phyloP scores from a whole-genome alignment of 2,888 invertebrate genomes.

The Lydus trimaculatus region DNA sequence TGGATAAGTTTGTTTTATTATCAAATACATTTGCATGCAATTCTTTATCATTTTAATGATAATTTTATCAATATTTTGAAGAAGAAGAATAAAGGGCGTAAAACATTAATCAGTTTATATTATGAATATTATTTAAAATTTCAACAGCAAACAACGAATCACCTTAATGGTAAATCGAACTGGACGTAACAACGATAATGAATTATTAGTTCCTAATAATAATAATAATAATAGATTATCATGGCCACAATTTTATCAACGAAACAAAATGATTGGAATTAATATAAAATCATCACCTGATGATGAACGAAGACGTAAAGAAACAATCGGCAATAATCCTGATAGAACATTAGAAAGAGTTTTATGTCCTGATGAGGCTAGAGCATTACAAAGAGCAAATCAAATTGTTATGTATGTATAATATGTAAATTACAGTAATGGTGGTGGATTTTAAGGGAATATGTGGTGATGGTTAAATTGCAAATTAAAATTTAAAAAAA shows the following conservation, averaged over 20 bases:
- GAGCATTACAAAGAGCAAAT: slow-evolving; percentile 85
- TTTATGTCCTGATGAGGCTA: slow-evolving; percentile 75
- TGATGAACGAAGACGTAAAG: slow-evolving; percentile 60
- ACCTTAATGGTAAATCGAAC: slow-evolving; percentile 52
- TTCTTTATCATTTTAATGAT: slow-evolving; percentile 21
- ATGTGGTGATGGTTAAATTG: background rate
- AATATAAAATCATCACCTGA: slow-evolving; percentile 46
- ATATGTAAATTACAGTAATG: slow-evolving; percentile 13
- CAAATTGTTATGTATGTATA: slow-evolving; percentile 85
- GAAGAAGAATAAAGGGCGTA: background rate
- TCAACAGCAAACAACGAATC: slow-evolving; percentile 59
- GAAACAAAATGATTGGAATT: slow-evolving; percentile 40
- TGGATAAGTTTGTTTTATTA: slow-evolving; percentile 10
- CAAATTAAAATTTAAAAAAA: too few relatives aligned
- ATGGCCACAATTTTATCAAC: slow-evolving; percentile 65
- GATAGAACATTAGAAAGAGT: slow-evolving; percentile 66
- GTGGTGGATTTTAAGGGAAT: slow-evolving; percentile 18
- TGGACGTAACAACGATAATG: slow-evolving; percentile 61
- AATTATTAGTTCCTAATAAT: slow-evolving; percentile 55
- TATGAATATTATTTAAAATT: slow-evolving; percentile 17
- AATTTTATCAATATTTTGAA: background rate
- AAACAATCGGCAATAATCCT: slow-evolving; percentile 54
- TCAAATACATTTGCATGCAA: slow-evolving; percentile 18
- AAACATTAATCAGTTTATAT: background rate
- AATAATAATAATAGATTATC: slow-evolving; percentile 65